Percentiles rank a stretch among this genome's conserved stretches.
Conservation (phyloP, 2,797 vertebrate species). For the Macropodus opercularis region DNA sequence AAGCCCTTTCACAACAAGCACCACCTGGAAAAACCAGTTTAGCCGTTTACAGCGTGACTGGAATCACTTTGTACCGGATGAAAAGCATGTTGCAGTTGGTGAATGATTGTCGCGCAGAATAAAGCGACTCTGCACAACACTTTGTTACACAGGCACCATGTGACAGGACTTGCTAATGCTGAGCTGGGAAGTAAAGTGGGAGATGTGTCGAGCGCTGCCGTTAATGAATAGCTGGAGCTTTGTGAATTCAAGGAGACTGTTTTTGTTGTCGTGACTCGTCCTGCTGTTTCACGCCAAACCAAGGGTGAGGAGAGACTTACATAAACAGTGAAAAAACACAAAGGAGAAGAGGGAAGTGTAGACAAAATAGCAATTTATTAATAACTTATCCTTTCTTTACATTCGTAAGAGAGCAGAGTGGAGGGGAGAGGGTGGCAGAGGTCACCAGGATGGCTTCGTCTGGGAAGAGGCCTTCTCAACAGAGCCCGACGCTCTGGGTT, state of each 20-base stretch:
- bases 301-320: conserved; percentile 45
- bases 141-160: conserved; percentile 28
- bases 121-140: conserved; percentile 15
- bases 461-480: conserved; percentile 52
- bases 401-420: conserved; percentile 89
- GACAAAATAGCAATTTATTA: conserved; percentile 99
- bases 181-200: conserved; percentile 30
- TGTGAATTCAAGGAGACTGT: conserved; percentile 27
- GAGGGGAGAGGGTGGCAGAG: conserved; percentile 48
- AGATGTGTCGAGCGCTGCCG: conserved; percentile 24
- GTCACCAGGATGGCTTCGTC: conserved; percentile 48
- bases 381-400: conserved; percentile 99
- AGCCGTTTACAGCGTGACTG: conserved; percentile 30
- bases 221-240: conserved; percentile 42
- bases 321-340: conserved; percentile 38
- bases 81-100: conserved; percentile 29
- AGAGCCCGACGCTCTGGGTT: conserved; percentile 44
- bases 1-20: conserved; percentile 20
- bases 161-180: conserved; percentile 33
- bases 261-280: conserved; percentile 59
- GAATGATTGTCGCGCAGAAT: conserved; percentile 39
- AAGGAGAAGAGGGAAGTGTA: conserved; percentile 78
- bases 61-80: conserved; percentile 49
- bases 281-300: conserved; percentile 38
- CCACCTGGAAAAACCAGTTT: conserved; percentile 68